These are phyloP conservation scores for Halichoeres trimaculatus DNA, from an alignment of 2,113 vertebrate species.

Conservation along the genomic window DNA sequence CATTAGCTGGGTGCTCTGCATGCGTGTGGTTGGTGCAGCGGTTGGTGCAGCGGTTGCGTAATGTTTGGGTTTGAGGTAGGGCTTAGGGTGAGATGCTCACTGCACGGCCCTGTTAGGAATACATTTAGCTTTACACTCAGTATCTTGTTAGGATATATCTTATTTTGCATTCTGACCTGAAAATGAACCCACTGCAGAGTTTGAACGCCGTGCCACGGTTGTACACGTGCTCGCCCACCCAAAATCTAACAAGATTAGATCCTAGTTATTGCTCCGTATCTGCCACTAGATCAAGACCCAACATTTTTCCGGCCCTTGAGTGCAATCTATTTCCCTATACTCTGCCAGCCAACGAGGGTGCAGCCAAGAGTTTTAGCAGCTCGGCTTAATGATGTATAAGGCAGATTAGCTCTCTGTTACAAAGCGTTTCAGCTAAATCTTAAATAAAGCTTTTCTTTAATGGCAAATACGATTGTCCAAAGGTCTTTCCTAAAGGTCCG, in stretches of 20 bases:
- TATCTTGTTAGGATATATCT: neutral
- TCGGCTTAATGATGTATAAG: constrained; percentile 55
- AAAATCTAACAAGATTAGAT: constrained; percentile 25
- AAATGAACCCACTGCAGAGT: neutral
- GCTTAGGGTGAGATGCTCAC: too few relatives aligned
- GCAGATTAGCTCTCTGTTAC: constrained; percentile 50
- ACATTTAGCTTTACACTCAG: neutral
- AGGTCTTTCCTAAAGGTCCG: constrained; percentile 52
- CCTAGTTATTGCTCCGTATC: constrained; percentile 38
- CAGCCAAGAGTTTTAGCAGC: constrained; percentile 42
- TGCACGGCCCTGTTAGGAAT: too few relatives aligned
- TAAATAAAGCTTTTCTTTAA: constrained; percentile 66
- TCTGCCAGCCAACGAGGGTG: constrained; percentile 20
- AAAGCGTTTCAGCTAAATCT: constrained; percentile 37
- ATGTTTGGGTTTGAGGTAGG: neutral
- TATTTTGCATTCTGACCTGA: neutral
- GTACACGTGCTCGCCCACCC: constrained; percentile 28
- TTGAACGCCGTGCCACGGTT: constrained; percentile 1
- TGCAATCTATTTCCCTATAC: constrained; percentile 38
- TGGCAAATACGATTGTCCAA: constrained; percentile 67
- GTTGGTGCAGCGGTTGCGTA: neutral
- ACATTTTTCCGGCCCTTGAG: constrained; percentile 40
- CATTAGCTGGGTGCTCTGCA: neutral
- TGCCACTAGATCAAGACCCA: constrained; percentile 44
- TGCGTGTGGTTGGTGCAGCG: neutral